Evolutionary conservation across 2,888 invertebrate species (phyloP).

Genomic region (Drosophila pegasa): DNA sequence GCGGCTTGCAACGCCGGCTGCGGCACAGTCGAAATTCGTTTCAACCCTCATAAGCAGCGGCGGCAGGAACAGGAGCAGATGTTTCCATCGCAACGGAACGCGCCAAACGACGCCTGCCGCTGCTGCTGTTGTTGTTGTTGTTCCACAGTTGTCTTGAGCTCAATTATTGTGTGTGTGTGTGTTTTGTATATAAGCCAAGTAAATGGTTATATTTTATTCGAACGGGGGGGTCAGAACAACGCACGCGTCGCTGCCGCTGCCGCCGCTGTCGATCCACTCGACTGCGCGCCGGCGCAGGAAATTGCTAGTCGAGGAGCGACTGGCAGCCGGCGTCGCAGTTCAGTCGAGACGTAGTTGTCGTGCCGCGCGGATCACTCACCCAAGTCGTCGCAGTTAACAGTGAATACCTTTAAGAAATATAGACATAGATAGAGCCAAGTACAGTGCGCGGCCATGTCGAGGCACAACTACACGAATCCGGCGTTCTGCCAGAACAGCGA

Average conservation of each 20-base stretch:
- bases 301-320: conserved; percentile 67
- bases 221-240: conserved; percentile 44
- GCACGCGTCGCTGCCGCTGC: conserved; percentile 48
- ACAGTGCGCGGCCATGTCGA: conserved; percentile 80
- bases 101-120: conserved; percentile 75
- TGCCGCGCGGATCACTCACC: conserved; percentile 49
- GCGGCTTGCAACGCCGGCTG: conserved; percentile 64
- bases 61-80: conserved; percentile 78
- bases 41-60: conserved; percentile 68
- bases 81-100: conserved; percentile 81
- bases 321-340: conserved; percentile 43
- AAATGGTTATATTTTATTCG: conserved; percentile 39
- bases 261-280: conserved; percentile 67
- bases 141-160: conserved; percentile 64
- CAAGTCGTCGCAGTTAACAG: conserved; percentile 10
- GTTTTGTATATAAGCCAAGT: conserved; percentile 45
- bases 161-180: conserved; percentile 52
- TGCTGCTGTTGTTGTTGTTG: conserved; percentile 24
- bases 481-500: conserved; percentile 93
- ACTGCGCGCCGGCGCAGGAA: conserved; percentile 75
- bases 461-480: conserved; percentile 90
- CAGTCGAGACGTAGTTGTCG: conserved; percentile 72
- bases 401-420: conserved; percentile 13
- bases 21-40: conserved; percentile 55
- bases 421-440: conserved; percentile 15